These are phyloP conservation scores for Ceraclea dissimilis DNA, from an alignment of 2,888 invertebrate species.

Conservation along the genomic window DNA sequence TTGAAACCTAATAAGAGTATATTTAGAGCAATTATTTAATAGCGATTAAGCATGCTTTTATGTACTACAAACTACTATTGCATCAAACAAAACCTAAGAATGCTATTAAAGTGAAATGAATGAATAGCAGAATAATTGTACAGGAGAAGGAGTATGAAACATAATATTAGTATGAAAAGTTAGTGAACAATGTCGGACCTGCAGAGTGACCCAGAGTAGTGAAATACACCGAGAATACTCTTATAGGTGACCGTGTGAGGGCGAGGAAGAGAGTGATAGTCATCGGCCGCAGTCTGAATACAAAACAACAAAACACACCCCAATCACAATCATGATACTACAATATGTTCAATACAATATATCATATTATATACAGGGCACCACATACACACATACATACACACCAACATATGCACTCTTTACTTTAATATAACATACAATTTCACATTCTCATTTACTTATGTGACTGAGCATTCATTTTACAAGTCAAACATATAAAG, in stretches of 20 bases:
- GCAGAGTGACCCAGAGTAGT: neutral
- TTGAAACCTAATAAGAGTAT: no score
- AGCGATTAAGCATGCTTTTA: no score
- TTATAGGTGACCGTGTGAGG: constrained; percentile 32
- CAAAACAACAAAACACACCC: constrained; percentile 17
- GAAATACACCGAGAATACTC: neutral
- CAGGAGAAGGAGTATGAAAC: neutral
- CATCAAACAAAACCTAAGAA: neutral
- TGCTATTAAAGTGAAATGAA: neutral
- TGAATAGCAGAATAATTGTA: no score
- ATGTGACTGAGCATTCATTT: no score
- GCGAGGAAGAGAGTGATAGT: constrained; percentile 36
- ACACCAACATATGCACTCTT: no score
- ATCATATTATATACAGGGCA: no score
- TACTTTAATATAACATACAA: no score
- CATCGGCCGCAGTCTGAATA: constrained; percentile 44
- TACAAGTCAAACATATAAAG: no score
- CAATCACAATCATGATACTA: neutral
- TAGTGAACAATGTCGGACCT: neutral
- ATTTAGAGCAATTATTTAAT: no score
- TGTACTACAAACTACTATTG: neutral
- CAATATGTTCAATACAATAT: neutral
- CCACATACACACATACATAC: no score
- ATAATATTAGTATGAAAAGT: neutral
- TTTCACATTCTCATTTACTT: no score